Evolutionary conservation across 2,888 invertebrate species (phyloP).

Genomic region (Hetaerina titia): DNA sequence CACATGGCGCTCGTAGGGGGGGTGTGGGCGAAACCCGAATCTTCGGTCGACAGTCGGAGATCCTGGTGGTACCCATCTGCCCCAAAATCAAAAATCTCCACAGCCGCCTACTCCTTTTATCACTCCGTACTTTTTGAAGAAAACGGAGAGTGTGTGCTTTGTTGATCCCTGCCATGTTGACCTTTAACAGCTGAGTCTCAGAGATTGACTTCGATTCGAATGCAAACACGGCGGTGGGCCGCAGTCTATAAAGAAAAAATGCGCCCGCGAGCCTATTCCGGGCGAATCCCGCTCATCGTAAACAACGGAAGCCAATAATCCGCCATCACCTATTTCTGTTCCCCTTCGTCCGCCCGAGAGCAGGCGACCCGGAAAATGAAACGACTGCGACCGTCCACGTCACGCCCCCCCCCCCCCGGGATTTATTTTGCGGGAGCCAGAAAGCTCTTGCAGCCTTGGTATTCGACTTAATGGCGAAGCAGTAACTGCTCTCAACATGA

Average conservation of each 20-base stretch:
- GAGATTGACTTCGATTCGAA: neutral
- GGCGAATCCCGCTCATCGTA: neutral
- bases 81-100: neutral
- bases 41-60: neutral
- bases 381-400: neutral
- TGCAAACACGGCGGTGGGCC: neutral
- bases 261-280: neutral
- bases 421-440: too few species aligned
- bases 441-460: too few species aligned
- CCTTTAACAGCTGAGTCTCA: neutral
- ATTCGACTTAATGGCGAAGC: too few species aligned
- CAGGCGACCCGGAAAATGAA: neutral
- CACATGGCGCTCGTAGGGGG: neutral
- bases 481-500: too few species aligned
- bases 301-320: constrained; percentile 26
- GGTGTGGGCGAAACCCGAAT: neutral
- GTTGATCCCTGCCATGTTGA: neutral
- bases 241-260: constrained; percentile 1
- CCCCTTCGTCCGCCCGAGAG: neutral
- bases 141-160: neutral
- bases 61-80: neutral
- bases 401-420: too few species aligned
- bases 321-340: neutral
- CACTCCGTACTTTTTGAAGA: neutral
- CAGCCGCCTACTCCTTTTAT: neutral